phyloP scores from a whole-genome alignment of 1,140 invertebrate species.

The Melanaphis sacchari region DNA sequence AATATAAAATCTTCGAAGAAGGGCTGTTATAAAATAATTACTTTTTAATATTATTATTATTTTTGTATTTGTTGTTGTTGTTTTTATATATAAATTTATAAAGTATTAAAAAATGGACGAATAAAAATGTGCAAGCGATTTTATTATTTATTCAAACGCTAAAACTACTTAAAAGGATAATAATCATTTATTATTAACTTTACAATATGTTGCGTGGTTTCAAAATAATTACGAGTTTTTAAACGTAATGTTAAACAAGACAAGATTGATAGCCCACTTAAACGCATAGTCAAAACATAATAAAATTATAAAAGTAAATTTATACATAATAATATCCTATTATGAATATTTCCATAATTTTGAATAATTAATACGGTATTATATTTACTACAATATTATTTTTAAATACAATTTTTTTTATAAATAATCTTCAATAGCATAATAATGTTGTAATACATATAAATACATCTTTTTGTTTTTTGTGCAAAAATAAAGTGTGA shows the following conservation, averaged over 20 bases:
- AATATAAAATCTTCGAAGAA: not conserved
- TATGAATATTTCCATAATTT: not conserved
- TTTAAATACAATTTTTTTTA: not conserved
- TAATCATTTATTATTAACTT: not conserved
- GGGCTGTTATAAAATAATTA: not conserved
- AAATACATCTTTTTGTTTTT: no score
- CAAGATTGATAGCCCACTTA: not conserved
- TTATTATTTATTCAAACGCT: not conserved
- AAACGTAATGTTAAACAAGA: not conserved
- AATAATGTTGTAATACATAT: no score
- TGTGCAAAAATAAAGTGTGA: no score
- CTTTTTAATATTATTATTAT: slow-evolving; percentile 21
- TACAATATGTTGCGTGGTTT: not conserved
- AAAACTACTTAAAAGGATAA: not conserved
- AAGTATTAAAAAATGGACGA: not conserved
- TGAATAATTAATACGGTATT: not conserved
- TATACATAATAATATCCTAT: not conserved
- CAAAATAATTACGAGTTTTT: not conserved
- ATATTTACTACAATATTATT: not conserved
- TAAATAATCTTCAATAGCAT: no score
- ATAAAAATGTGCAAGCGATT: not conserved
- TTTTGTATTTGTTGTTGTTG: not conserved
- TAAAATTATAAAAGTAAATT: not conserved
- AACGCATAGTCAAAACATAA: not conserved
- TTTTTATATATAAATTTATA: not conserved